These are phyloP conservation scores for Cheilosia vernalis DNA, from an alignment of 2,888 invertebrate species.

Conservation along the genomic window DNA sequence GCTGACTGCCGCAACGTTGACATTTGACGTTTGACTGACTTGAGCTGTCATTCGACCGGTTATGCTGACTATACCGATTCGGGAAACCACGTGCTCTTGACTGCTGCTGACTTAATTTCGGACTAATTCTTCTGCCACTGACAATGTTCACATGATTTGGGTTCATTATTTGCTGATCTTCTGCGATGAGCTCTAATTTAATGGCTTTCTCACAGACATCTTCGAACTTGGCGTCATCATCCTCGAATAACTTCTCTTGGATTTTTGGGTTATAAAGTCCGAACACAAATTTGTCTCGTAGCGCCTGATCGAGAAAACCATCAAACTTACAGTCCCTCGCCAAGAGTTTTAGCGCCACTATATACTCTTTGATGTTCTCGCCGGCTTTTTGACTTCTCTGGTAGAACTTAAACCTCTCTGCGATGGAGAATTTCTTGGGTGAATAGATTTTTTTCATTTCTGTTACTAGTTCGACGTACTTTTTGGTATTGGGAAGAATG, in stretches of 20 bases:
- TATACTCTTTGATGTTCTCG: background rate
- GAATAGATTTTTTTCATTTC: constrained; percentile 11
- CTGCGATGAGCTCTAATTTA: constrained; percentile 25
- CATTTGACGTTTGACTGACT: too few relatives aligned
- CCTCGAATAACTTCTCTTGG: constrained; percentile 36
- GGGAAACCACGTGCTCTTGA: too few relatives aligned
- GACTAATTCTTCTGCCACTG: background rate
- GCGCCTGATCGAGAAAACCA: constrained; percentile 18
- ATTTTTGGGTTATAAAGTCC: constrained; percentile 23
- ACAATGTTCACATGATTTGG: constrained; percentile 8
- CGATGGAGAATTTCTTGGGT: constrained; percentile 27
- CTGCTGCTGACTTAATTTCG: too few relatives aligned
- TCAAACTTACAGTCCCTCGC: constrained; percentile 18
- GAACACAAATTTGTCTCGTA: constrained; percentile 33
- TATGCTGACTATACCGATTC: too few relatives aligned
- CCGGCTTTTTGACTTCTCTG: constrained; percentile 20
- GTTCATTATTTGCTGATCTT: constrained; percentile 24
- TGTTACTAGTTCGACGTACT: constrained; percentile 10
- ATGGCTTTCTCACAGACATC: background rate
- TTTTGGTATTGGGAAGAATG: constrained; percentile 14
- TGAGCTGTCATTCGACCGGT: too few relatives aligned
- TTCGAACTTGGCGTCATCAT: constrained; percentile 32
- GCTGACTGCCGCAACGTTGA: too few relatives aligned
- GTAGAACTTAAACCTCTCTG: background rate
- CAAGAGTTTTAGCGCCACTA: too few relatives aligned